Evolutionary conservation across 2,797 vertebrate genomes (phyloP), one percentile per base, ranked within the genome.

Genomic region (Poeciliopsis paucimaculata): DNA sequence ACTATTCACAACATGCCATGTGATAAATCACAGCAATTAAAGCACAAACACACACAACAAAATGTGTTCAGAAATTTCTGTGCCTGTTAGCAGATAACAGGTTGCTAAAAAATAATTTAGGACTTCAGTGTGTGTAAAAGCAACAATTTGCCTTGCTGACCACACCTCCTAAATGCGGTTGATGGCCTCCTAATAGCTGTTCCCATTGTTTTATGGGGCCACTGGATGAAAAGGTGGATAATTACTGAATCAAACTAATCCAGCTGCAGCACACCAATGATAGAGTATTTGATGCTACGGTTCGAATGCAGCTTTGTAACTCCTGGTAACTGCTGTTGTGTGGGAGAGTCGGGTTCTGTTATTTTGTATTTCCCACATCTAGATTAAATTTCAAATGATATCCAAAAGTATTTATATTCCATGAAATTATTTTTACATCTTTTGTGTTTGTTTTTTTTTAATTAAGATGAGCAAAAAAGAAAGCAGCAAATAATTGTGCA

Each of bases 371-470:
- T 76, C 16, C 53, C 31, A 66, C 75, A 75, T 49, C 23, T 49
- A 72, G 36, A 89, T 87, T 36, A 55, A 79, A 77, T 71, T 78
- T 23, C 79, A 26, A 41, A n/a, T 72, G 60, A 7, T 11, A 23
- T 43, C 34, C 66, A n/a, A 78, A 79, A 77, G 15, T 39, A 70
- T 82, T 70, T 53, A 6, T 72, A 45, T n/a, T 68, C 31, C 62
- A 46, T 5, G 36, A 20, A 68, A 18, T 41, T 41, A 23, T 11
- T 12, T 10, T 41, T 20, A 20, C n/a, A n/a, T n/a, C n/a, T n/a
- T n/a, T n/a, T n/a, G n/a, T n/a, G n/a, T n/a, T n/a, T 23, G 64
- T 26, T 41, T 39, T 20, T 26, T 39, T 8, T 36, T 9, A 18
- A 41, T 23, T 39, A 20, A 11, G 10, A 66, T 66, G 12, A 9